Evolutionary conservation across 2,113 vertebrate genomes (phyloP).

Genomic region (Propithecus coquereli): DNA sequence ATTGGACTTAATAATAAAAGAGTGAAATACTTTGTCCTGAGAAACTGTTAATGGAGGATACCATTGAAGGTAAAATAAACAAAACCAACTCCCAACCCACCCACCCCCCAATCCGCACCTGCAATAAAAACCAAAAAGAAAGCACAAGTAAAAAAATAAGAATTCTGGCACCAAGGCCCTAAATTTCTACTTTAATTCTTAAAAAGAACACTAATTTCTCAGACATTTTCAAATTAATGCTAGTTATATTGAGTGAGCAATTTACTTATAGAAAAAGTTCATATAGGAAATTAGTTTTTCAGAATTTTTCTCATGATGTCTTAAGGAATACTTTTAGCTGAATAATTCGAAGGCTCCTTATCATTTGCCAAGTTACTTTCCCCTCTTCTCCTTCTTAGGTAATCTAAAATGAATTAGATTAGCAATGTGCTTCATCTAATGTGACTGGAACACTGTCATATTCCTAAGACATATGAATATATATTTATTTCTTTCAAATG

Average conservation of each 20-base stretch:
- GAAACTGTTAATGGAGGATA: background rate
- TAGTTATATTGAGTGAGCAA: background rate
- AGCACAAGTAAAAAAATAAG: background rate
- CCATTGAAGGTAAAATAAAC: background rate
- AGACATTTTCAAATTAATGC: background rate
- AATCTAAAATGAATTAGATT: background rate
- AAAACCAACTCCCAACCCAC: background rate
- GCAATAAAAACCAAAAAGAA: background rate
- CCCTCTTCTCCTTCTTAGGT: background rate
- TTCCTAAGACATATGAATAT: background rate
- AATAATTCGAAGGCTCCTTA: background rate
- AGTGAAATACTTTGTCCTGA: background rate
- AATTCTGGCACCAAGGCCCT: background rate
- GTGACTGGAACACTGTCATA: background rate
- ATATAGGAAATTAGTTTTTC: background rate
- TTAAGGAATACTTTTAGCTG: background rate
- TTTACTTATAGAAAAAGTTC: background rate
- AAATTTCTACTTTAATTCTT: background rate
- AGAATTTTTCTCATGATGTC: background rate
- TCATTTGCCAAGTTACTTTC: background rate
- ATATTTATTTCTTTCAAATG: background rate
- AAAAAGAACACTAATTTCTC: background rate
- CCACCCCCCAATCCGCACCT: background rate
- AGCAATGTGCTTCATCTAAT: background rate
- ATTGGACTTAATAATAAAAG: background rate